Base-by-base conservation (phyloP, 2,113 vertebrate genomes). In the Glaucomys volans region DNA sequence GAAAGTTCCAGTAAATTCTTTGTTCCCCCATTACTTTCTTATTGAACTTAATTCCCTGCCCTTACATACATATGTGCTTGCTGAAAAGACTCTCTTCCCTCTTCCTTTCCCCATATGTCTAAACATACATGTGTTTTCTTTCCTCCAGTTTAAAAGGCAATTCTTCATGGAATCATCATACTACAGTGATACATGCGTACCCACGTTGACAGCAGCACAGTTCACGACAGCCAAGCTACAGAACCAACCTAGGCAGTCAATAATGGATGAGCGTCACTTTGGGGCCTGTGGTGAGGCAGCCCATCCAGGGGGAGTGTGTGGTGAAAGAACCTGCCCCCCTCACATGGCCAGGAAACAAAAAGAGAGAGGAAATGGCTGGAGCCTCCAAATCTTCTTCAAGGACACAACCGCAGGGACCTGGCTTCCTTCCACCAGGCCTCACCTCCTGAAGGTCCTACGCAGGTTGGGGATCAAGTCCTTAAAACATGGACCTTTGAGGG, bases 1-100 rank as follows among this genome's bases (percentile, higher is more conserved):
- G 44, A 75, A 96, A 69, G 2, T 77, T 85, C 52, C 14, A 50
- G 20, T 88, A 79, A 79, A 44, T 82, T 88, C 54, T 77, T 75
- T 24, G 44, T 62, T 47, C 24, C 26, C 35, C 17, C 14, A 37
- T 74, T 84, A 90, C 57, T 37, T 76, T 44, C 12, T 62, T 69
- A 26, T 69, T 57, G 42, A 87, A 59, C 40, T 42, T 57, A 87
- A 37, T 40, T 83, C 28, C 35, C 76, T 77, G 62, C 11, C 10
- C 54, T 87, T 54, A 35, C 2, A 37, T 28, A 54, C 24, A 42
- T 67, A 52, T 32, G 50, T 80, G 12, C 71, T 85, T 89, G 8
- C 35, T 54, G 4, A 47, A 89, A 86, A 54, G 26, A 90, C 1
- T 8, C 6, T 2, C 3, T 18, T 0, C 11, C 16, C 52, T n/a